Conservation (phyloP, 2,113 vertebrate genomes). For the Malaclemys terrapin region DNA sequence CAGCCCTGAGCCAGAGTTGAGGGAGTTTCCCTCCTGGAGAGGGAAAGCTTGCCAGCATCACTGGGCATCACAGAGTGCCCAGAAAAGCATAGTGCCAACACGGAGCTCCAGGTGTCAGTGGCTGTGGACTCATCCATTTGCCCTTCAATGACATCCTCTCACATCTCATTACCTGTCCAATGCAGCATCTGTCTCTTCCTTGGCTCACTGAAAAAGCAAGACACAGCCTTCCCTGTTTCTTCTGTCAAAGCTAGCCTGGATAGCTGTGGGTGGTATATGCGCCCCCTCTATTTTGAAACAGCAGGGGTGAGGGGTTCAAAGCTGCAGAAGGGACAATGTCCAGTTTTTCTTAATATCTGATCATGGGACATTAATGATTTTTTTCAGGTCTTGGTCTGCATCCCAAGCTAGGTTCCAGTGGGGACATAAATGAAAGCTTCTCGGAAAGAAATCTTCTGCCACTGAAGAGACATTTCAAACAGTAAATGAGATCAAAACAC, state of each 20-base stretch:
- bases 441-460: neutral
- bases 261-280: neutral
- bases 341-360: neutral
- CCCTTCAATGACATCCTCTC: neutral
- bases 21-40: slow-evolving; percentile 70
- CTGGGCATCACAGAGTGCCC: slow-evolving; percentile 23
- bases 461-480: neutral
- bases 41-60: slow-evolving; percentile 48
- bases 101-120: fast-evolving
- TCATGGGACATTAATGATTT: fast-evolving
- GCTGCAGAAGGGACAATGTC: neutral
- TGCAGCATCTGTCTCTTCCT: neutral
- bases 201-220: neutral
- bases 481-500: neutral
- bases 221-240: neutral
- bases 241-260: fast-evolving
- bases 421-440: neutral
- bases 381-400: neutral
- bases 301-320: neutral
- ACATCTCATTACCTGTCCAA: fast-evolving
- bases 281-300: neutral
- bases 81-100: slow-evolving; percentile 25
- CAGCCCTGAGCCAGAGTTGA: slow-evolving; percentile 62
- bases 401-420: neutral
- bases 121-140: neutral